Evolutionary conservation across 2,888 invertebrate genomes (phyloP).

Genomic region (Plebejus argus): DNA sequence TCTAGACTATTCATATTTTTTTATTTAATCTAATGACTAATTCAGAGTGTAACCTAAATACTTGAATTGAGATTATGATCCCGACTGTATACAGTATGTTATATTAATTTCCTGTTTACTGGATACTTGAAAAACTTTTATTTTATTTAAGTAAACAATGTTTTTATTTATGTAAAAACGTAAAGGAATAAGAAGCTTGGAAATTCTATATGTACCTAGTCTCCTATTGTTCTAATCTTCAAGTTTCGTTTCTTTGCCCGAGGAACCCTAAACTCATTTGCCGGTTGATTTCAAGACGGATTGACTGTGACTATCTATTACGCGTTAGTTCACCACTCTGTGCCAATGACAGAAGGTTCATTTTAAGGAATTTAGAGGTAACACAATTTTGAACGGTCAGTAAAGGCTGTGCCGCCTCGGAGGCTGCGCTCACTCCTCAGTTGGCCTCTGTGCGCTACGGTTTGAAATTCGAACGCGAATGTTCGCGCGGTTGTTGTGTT

Average conservation of each 20-base stretch:
- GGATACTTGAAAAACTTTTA: no score
- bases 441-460: conserved; percentile 15
- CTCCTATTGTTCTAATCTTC: no score
- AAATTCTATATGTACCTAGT: no score
- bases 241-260: background rate
- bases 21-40: no score
- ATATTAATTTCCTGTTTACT: no score
- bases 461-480: background rate
- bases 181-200: no score
- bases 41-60: no score
- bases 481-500: background rate
- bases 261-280: conserved; percentile 20
- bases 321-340: background rate
- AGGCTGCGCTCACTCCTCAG: conserved; percentile 11
- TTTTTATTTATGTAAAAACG: no score
- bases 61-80: no score
- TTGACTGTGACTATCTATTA: conserved; percentile 23
- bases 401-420: conserved; percentile 18
- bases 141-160: no score
- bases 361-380: background rate
- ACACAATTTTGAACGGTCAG: background rate
- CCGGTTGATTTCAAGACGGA: conserved; percentile 24
- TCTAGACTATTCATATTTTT: no score
- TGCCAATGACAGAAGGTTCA: background rate
- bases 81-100: no score